Evolutionary conservation across 2,113 vertebrate genomes (phyloP).

Genomic region (Tetrao urogallus): DNA sequence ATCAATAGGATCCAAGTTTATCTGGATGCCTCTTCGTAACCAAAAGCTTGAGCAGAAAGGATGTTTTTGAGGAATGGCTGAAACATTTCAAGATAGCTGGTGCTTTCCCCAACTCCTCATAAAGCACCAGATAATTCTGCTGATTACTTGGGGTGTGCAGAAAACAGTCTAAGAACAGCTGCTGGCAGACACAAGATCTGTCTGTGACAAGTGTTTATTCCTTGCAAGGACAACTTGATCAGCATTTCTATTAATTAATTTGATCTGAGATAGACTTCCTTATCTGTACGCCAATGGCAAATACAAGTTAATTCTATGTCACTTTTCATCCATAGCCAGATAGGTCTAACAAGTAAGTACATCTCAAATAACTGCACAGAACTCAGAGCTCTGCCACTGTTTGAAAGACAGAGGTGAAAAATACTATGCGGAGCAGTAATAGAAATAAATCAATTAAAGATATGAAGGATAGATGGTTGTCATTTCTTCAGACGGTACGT

Average conservation of each 20-base stretch:
- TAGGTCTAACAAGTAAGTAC: not conserved
- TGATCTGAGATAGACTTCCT: not conserved
- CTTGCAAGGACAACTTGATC: not conserved
- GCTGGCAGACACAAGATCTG: not conserved
- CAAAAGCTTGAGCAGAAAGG: not conserved
- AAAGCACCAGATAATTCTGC: not conserved
- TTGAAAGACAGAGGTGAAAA: not conserved
- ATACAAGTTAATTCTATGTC: not conserved
- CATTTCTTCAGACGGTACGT: slow-evolving; percentile 1
- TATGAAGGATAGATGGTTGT: not conserved
- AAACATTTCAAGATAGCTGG: not conserved
- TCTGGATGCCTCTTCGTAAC: not conserved
- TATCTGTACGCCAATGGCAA: not conserved
- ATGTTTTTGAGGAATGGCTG: not conserved
- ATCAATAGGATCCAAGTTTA: not conserved
- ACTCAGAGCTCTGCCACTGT: not conserved
- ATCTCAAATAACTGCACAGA: not conserved
- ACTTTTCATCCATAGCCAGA: not conserved
- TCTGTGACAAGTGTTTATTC: not conserved
- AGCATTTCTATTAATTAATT: slow-evolving; percentile 7
- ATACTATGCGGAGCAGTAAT: not conserved
- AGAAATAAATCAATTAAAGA: not conserved
- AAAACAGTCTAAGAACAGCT: not conserved
- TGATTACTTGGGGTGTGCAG: not conserved
- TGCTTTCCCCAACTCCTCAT: not conserved